Evolutionary conservation across 2,113 vertebrate species (phyloP).

Genomic region (Lathamus discolor): DNA sequence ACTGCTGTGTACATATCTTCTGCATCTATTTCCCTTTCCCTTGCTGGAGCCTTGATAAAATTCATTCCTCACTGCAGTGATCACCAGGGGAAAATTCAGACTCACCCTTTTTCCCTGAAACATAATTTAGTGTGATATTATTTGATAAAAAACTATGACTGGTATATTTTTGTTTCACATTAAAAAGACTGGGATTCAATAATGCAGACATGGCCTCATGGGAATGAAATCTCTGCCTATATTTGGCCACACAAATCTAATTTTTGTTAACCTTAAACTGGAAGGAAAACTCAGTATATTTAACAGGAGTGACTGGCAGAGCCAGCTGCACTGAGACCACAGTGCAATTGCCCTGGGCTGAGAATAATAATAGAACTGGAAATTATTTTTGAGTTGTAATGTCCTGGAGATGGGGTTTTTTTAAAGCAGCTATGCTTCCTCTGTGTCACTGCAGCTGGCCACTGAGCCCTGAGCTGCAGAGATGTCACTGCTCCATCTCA

Average conservation of each 20-base stretch:
- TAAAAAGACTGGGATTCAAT: conserved; percentile 16
- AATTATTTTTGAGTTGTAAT: conserved; percentile 38
- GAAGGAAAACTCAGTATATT: background rate
- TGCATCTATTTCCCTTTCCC: background rate
- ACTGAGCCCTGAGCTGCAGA: background rate
- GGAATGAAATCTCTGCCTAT: conserved; percentile 48
- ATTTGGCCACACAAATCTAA: conserved; percentile 2
- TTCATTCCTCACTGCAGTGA: background rate
- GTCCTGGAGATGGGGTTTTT: background rate
- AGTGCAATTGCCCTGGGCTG: background rate
- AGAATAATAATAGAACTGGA: conserved; percentile 52
- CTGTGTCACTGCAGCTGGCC: background rate
- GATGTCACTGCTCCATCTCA: background rate
- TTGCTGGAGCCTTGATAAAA: background rate
- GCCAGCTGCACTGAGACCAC: background rate
- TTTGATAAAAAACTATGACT: background rate
- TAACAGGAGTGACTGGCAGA: background rate
- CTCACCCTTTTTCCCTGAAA: background rate
- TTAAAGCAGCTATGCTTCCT: background rate
- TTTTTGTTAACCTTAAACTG: conserved; percentile 33
- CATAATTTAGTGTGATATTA: background rate
- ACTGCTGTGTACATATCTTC: fast-evolving
- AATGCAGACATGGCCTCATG: conserved; percentile 4
- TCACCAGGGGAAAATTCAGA: background rate
- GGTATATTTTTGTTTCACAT: conserved; percentile 51